Percentiles rank a stretch among this genome's conserved stretches.
phyloP scores from a whole-genome alignment of 2,113 vertebrate genomes.

The human region DNA sequence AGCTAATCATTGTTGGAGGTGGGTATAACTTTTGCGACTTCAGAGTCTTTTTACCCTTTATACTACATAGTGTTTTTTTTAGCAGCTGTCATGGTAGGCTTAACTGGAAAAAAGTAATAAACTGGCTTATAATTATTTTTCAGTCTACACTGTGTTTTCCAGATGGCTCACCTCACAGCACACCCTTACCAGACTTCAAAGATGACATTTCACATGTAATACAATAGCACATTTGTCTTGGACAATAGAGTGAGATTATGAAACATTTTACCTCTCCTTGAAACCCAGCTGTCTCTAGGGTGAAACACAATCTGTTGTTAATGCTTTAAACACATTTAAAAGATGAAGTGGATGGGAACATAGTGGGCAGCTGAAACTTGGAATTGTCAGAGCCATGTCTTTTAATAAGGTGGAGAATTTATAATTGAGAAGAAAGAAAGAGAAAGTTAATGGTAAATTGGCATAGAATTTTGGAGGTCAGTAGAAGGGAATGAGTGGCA shows the following conservation, averaged over 20 bases:
- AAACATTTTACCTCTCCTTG: slow-evolving; percentile 32
- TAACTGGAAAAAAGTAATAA: slow-evolving; percentile 3
- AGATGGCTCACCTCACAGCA: slow-evolving; percentile 49
- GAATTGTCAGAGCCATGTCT: not conserved
- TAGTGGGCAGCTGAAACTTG: not conserved
- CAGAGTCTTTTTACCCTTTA: slow-evolving; percentile 26
- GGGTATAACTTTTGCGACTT: not conserved
- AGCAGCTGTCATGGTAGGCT: not conserved
- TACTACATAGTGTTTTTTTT: not conserved
- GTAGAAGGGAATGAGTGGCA: not conserved
- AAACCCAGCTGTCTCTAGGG: slow-evolving; percentile 38
- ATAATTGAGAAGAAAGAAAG: slow-evolving; percentile 1
- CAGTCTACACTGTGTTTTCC: slow-evolving; percentile 31
- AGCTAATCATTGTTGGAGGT: not conserved
- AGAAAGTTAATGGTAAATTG: not conserved
- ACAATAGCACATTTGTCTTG: slow-evolving; percentile 59
- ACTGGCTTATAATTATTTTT: slow-evolving; percentile 45
- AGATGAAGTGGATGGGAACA: not conserved
- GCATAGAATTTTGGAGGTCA: not conserved
- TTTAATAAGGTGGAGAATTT: not conserved
- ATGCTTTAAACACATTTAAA: slow-evolving; percentile 21
- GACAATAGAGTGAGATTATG: slow-evolving; percentile 35
- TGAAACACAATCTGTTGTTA: slow-evolving; percentile 50
- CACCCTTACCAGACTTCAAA: slow-evolving; percentile 41
- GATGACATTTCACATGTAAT: slow-evolving; percentile 43